Conservation (phyloP, 1,140 invertebrate genomes). For the Sycobia sp. region DNA sequence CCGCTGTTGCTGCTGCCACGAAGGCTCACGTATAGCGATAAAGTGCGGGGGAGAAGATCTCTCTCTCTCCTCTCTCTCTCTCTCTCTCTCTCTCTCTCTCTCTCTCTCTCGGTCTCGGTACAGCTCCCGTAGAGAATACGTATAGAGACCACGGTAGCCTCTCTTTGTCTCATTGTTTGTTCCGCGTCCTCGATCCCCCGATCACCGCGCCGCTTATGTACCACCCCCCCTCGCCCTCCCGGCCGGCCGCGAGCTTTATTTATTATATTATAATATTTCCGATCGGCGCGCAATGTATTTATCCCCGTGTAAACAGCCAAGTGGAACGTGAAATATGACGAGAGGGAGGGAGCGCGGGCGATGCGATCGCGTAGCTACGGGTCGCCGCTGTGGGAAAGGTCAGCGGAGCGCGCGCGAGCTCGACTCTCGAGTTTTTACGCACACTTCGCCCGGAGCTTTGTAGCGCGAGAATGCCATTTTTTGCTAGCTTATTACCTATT, state of each 20-base stretch:
- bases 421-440: too few relatives aligned
- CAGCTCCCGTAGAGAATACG: too few relatives aligned
- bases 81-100: background rate
- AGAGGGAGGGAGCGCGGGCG: too few relatives aligned
- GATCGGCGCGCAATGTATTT: conserved; percentile 23
- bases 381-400: too few relatives aligned
- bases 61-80: background rate
- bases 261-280: conserved; percentile 32
- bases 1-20: background rate
- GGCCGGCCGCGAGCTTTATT: conserved; percentile 16
- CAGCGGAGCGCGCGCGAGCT: too few relatives aligned
- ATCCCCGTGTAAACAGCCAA: conserved; percentile 24
- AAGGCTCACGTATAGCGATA: conserved; percentile 10
- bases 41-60: conserved; percentile 16
- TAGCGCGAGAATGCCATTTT: too few relatives aligned
- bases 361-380: too few relatives aligned
- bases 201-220: background rate
- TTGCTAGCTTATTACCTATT: too few relatives aligned
- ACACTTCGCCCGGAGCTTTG: too few relatives aligned
- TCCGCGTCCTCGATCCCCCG: conserved; percentile 10
- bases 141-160: background rate
- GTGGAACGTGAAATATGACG: conserved; percentile 22
- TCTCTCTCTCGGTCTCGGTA: too few relatives aligned
- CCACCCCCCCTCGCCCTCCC: conserved; percentile 13
- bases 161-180: conserved; percentile 35